These are phyloP conservation scores for Castor canadensis DNA, from an alignment of 2,113 vertebrate species.

Conservation along the genomic window DNA sequence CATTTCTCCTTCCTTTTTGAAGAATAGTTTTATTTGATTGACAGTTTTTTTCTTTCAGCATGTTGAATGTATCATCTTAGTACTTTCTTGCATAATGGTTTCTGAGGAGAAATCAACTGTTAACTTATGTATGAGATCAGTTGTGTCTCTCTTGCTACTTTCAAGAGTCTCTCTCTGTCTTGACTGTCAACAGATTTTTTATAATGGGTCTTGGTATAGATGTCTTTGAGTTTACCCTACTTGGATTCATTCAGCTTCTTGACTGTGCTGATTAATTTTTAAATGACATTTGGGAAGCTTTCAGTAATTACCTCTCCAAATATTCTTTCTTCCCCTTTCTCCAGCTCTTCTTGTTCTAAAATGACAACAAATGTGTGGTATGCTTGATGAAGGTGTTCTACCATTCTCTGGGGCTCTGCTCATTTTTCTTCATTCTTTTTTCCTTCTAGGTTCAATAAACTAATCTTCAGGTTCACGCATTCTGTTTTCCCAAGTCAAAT, in stretches of 20 bases:
- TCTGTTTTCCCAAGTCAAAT: neutral
- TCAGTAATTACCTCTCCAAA: neutral
- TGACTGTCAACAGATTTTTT: neutral
- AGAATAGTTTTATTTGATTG: neutral
- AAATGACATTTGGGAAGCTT: neutral
- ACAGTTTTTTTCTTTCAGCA: neutral
- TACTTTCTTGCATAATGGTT: neutral
- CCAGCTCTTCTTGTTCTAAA: too few relatives aligned
- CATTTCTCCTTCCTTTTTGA: neutral
- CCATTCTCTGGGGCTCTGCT: neutral
- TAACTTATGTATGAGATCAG: neutral
- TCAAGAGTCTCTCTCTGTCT: neutral
- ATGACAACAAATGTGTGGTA: neutral
- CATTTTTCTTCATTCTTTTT: neutral
- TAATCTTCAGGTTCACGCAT: neutral
- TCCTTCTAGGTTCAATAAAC: neutral
- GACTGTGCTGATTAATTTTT: neutral
- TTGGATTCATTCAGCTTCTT: neutral
- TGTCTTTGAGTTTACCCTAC: neutral
- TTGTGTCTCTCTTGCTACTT: neutral
- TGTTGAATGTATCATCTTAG: neutral
- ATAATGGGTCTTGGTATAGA: neutral
- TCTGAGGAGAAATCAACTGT: slow-evolving; percentile 34
- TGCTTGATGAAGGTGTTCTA: neutral
- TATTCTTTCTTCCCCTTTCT: neutral